phyloP scores from a whole-genome alignment of 2,797 vertebrate species.

The Lepus townsendii region DNA sequence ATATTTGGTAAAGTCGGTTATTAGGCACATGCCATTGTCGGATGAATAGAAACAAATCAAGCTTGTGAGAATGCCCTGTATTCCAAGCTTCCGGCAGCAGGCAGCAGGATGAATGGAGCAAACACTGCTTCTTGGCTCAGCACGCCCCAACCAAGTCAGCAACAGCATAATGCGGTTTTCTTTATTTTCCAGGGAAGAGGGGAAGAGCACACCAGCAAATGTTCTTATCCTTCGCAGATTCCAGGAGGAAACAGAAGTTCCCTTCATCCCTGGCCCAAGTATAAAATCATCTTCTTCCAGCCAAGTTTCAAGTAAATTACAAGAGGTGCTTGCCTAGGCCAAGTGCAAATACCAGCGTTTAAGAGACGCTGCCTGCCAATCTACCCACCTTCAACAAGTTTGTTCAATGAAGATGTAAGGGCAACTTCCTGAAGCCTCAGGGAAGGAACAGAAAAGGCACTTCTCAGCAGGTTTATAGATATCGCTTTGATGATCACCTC shows the following conservation, averaged over 20 bases:
- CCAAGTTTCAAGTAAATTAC: conserved; percentile 50
- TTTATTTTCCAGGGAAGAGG: background rate
- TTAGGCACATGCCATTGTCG: background rate
- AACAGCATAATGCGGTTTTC: background rate
- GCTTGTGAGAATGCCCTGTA: background rate
- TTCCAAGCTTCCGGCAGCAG: no score
- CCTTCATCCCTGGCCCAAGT: conserved; percentile 39
- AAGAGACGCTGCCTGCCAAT: background rate
- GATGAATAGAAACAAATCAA: background rate
- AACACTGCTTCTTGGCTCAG: background rate
- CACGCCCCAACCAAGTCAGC: background rate
- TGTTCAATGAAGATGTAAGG: background rate
- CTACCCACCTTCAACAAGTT: background rate
- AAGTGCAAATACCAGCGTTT: conserved; percentile 18
- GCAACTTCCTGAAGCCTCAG: background rate
- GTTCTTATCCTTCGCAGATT: background rate
- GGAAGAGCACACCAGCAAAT: background rate
- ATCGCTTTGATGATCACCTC: background rate
- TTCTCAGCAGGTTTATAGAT: background rate
- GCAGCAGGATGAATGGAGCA: background rate
- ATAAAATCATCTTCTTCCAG: conserved; percentile 29
- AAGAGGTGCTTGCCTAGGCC: conserved; percentile 43
- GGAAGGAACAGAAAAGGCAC: background rate
- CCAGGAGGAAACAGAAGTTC: conserved; percentile 46
- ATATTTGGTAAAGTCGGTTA: background rate